Conservation (phyloP, 1,140 invertebrate genomes). For the Drosophila baimaii region DNA sequence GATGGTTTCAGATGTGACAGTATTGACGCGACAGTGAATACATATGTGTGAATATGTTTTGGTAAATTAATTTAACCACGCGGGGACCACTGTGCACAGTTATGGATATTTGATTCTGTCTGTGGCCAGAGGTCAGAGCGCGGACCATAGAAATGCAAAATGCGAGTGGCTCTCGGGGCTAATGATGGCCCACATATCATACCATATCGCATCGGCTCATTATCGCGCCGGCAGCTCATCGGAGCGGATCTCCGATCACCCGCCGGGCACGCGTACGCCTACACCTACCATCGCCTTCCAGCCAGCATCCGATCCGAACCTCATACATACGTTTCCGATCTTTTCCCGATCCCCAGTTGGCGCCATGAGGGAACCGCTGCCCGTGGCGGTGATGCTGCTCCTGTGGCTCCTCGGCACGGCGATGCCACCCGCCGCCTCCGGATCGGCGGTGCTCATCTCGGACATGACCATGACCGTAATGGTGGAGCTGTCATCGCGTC, state of each 20-base stretch:
- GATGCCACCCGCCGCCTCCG: slow-evolving; percentile 39
- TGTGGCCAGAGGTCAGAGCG: slow-evolving; percentile 56
- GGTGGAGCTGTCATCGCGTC: slow-evolving; percentile 87
- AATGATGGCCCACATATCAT: slow-evolving; percentile 68
- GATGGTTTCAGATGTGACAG: background rate
- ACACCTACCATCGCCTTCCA: background rate
- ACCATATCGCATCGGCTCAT: slow-evolving; percentile 28
- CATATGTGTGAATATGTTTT: background rate
- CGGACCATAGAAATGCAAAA: slow-evolving; percentile 64
- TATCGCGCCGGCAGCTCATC: slow-evolving; percentile 35
- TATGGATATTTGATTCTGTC: slow-evolving; percentile 50
- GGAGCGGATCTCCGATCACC: slow-evolving; percentile 19
- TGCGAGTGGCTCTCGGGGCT: slow-evolving; percentile 32
- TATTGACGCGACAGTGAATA: background rate
- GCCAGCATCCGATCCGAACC: background rate
- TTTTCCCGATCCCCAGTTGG: slow-evolving; percentile 1
- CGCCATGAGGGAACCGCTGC: slow-evolving; percentile 53
- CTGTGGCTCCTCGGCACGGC: slow-evolving; percentile 52
- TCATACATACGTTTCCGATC: background rate
- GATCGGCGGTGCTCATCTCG: slow-evolving; percentile 86
- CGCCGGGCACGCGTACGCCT: slow-evolving; percentile 16
- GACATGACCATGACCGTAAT: slow-evolving; percentile 88
- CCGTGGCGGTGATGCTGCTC: slow-evolving; percentile 47
- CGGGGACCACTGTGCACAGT: slow-evolving; percentile 49
- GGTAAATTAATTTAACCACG: background rate